Base-by-base conservation (phyloP, 1,140 invertebrate genomes). In the Gryllus bimaculatus region DNA sequence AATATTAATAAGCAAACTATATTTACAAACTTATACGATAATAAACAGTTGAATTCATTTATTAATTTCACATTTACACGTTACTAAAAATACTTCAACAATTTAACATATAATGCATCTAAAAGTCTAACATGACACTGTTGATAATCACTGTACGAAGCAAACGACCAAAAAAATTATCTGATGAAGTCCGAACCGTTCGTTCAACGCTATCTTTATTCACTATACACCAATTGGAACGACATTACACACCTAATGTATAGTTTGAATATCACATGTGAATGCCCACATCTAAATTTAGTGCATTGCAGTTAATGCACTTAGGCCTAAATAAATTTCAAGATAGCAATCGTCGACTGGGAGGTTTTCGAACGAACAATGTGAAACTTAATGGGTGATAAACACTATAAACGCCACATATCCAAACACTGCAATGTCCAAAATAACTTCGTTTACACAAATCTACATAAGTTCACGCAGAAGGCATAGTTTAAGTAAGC, bases 401-500 rank as follows among this genome's bases (percentile, higher is more conserved):
- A 21, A 75, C 39, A 73, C 47, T 47, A 78, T 15, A 48, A 78
- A 48, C 54, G 18, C 18, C 10, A 13, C 54, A 66, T 66, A 66
- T 66, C 18, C 18, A 13, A 66, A 18, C 10, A 66, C 2, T 13
- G 10, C 18, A 66, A 18, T 1, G 18, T 66, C 54, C 0, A 66
- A 66, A 10, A 66, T 10, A 13, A 3, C 10, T 18, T 66, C 18
- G 54, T 66, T 66, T n/a, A n/a, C 76, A 77, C 47, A 48, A 77
- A 77, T 48, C 76, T 48, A 77, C 76, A 20, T 47, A 49, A 74
- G 48, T 79, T 73, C 76, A 74, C 48, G 48, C 66, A 77, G 20
- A 13, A 78, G 74, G 75, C 39, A 49, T 74, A 47, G 73, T 82
- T 82, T 81, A 83, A 83, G 83, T 83, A 80, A 82, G 80, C 81